Percentiles rank a stretch among this genome's conserved stretches.
phyloP scores from a whole-genome alignment of 2,888 invertebrate genomes.

The Spisula subtruncata region DNA sequence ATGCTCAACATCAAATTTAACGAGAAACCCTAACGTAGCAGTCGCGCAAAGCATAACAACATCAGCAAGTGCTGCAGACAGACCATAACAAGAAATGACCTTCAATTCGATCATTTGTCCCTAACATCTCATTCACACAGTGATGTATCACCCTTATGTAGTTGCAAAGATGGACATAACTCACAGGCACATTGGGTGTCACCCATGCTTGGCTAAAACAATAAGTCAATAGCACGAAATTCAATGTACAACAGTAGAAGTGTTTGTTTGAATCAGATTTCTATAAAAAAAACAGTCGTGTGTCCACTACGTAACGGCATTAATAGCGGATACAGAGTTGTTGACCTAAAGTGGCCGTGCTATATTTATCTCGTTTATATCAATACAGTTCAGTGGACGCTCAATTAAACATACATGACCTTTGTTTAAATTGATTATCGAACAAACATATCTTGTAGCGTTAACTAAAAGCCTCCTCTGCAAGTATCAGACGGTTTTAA shows the following conservation, averaged over 20 bases:
- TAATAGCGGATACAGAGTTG: neutral
- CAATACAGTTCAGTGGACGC: neutral
- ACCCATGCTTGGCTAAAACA: neutral
- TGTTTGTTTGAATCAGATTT: slow-evolving; percentile 16
- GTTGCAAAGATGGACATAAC: too few species aligned
- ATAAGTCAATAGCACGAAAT: neutral
- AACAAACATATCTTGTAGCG: neutral
- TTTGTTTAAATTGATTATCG: slow-evolving; percentile 16
- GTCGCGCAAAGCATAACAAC: too few species aligned
- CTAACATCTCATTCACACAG: too few species aligned
- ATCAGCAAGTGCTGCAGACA: too few species aligned
- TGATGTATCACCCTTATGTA: too few species aligned
- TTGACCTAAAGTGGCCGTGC: neutral
- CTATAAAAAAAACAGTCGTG: neutral
- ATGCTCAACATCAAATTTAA: too few species aligned
- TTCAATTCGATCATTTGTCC: too few species aligned
- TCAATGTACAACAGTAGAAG: too few species aligned
- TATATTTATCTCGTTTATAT: neutral
- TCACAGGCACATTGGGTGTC: too few species aligned
- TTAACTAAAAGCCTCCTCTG: slow-evolving; percentile 1
- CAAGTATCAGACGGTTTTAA: neutral
- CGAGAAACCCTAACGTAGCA: too few species aligned
- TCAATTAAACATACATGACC: neutral
- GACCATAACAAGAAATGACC: too few species aligned
- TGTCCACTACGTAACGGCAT: neutral